Evolutionary conservation across 2,113 vertebrate species (phyloP).

Genomic region (Picathartes gymnocephalus): DNA sequence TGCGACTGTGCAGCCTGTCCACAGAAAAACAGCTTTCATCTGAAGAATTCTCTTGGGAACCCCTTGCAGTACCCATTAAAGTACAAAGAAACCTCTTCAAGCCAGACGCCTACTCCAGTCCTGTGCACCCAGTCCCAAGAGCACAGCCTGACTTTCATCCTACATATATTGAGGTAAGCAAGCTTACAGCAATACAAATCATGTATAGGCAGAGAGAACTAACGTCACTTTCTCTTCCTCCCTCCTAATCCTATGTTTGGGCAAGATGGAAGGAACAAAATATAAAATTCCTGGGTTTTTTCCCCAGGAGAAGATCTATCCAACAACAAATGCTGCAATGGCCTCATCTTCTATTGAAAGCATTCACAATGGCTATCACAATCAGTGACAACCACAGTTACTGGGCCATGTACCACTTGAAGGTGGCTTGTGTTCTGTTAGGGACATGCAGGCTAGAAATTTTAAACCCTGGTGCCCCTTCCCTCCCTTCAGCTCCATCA

Average conservation of each 20-base stretch:
- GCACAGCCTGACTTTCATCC: background rate
- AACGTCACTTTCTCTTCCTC: background rate
- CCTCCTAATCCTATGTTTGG: background rate
- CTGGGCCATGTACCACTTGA: background rate
- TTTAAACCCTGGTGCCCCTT: background rate
- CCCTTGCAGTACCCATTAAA: background rate
- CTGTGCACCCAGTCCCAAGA: background rate
- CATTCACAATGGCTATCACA: background rate
- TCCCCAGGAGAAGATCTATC: background rate
- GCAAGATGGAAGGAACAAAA: background rate
- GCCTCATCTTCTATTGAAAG: background rate
- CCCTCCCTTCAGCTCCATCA: background rate
- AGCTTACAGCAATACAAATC: background rate
- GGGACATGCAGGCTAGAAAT: background rate
- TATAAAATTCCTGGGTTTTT: background rate
- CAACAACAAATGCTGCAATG: background rate
- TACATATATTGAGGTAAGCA: background rate
- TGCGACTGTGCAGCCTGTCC: background rate
- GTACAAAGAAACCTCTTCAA: constrained; percentile 26
- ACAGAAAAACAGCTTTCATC: constrained; percentile 2
- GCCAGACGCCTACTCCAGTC: background rate
- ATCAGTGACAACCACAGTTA: background rate
- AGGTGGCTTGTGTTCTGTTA: background rate
- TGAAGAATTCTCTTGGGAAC: background rate
- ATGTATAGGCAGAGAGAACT: background rate